phyloP scores from a whole-genome alignment of 2,113 vertebrate genomes.

The Cyphomyrus discorhynchus region DNA sequence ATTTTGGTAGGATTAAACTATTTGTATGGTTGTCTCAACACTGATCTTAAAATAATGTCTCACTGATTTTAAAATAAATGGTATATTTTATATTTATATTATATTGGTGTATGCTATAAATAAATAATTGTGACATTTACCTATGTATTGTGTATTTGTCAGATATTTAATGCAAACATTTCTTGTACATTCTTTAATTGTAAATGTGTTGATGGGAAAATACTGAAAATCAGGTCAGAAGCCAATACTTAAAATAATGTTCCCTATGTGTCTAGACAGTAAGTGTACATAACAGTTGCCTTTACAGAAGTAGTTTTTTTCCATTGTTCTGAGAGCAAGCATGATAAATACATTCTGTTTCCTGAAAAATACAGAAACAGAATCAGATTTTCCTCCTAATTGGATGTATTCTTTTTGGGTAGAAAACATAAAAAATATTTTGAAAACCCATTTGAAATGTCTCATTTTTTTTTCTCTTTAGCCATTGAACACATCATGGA shows the following conservation, averaged over 20 bases:
- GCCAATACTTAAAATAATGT: background rate
- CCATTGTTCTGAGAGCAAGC: background rate
- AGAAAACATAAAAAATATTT: background rate
- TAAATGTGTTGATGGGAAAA: slow-evolving; percentile 11
- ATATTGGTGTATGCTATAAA: slow-evolving; percentile 71
- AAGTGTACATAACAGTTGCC: background rate
- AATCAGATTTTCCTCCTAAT: background rate
- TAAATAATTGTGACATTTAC: slow-evolving; percentile 74
- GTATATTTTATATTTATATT: slow-evolving; percentile 80
- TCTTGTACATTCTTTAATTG: background rate
- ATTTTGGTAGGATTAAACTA: slow-evolving; percentile 90
- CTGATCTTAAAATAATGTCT: slow-evolving; percentile 72
- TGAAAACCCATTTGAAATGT: background rate
- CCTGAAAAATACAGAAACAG: background rate
- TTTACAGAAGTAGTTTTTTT: slow-evolving; percentile 1
- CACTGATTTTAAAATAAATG: slow-evolving; percentile 74
- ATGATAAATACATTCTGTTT: slow-evolving; percentile 13
- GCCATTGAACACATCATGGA: background rate
- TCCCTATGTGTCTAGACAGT: background rate
- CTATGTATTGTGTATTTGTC: slow-evolving; percentile 18
- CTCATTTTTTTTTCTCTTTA: background rate
- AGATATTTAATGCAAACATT: background rate
- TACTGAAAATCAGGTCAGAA: slow-evolving; percentile 1
- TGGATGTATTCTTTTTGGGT: slow-evolving; percentile 10
- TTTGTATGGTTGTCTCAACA: slow-evolving; percentile 74